Conservation (phyloP, 1,140 invertebrate genomes). For the Tyrophagus putrescentiae region DNA sequence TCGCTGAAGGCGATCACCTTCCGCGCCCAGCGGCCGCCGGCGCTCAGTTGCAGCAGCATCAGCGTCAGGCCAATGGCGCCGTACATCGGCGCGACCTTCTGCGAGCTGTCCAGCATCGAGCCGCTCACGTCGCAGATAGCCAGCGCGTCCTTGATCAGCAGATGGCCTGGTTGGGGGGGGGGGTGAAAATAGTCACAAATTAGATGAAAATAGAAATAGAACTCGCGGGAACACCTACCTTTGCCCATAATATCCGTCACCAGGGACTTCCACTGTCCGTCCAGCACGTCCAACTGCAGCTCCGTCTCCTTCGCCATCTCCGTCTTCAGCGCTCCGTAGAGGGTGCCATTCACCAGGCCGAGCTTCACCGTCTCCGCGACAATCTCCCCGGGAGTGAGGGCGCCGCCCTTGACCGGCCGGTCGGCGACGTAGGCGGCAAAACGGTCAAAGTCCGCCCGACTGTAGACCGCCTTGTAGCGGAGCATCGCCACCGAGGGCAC, state of each 20-base stretch:
- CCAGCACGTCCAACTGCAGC: not conserved
- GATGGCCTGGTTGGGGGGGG: not conserved
- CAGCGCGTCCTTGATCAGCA: not conserved
- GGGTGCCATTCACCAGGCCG: not conserved
- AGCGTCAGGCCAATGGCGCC: conserved; percentile 12
- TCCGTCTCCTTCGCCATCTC: not conserved
- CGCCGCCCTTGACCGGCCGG: not conserved
- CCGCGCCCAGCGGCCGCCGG: not conserved
- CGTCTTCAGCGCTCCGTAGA: not conserved
- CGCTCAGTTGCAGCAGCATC: conserved; percentile 1
- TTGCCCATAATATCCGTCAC: conserved; percentile 2
- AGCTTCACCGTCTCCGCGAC: not conserved
- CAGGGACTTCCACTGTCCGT: conserved; percentile 10
- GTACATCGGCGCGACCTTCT: not conserved
- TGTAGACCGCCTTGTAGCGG: not conserved
- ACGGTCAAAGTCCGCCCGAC: not conserved
- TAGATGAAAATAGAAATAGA: not conserved
- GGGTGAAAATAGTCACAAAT: not conserved
- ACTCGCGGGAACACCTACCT: conserved; percentile 6
- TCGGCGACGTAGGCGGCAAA: not conserved
- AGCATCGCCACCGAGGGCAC: conserved; percentile 14
- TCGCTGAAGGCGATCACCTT: conserved; percentile 5
- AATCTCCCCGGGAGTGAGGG: conserved; percentile 8
- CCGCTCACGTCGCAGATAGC: conserved; percentile 19
- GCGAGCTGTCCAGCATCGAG: not conserved